Percentiles rank a stretch among this genome's conserved stretches.
Evolutionary conservation across 2,797 vertebrate species (phyloP).

Genomic region (Hylomyscus alleni): DNA sequence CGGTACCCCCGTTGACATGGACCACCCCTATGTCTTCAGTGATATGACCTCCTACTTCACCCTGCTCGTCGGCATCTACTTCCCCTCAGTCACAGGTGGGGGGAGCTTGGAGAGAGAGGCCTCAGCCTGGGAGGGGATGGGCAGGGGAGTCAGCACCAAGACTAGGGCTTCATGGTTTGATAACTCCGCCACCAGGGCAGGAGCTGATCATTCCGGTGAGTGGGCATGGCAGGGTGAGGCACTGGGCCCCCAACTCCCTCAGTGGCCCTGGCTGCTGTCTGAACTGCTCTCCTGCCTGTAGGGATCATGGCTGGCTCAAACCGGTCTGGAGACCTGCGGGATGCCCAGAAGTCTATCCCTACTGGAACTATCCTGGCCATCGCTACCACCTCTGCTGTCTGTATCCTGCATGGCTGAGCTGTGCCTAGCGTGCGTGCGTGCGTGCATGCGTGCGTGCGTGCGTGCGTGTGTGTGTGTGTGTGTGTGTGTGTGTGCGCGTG

Average conservation of each 20-base stretch:
- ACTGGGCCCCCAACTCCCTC: not conserved
- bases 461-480: not conserved
- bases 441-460: not conserved
- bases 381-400: slow-evolving; percentile 97
- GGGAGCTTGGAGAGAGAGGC: slow-evolving; percentile 88
- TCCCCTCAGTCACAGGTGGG: slow-evolving; percentile 98
- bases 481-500: not conserved
- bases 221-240: not conserved
- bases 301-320: slow-evolving; percentile 99
- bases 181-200: not conserved
- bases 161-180: not conserved
- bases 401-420: slow-evolving; percentile 92
- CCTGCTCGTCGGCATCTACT: slow-evolving; percentile 98
- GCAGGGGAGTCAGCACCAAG: not conserved
- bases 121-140: slow-evolving; percentile 14
- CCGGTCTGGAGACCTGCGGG: slow-evolving; percentile 96
- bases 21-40: slow-evolving; percentile 95
- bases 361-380: slow-evolving; percentile 98
- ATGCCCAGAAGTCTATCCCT: slow-evolving; percentile 99
- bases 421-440: not conserved
- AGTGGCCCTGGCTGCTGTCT: not conserved
- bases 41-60: slow-evolving; percentile 99
- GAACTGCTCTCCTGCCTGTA: slow-evolving; percentile 82
- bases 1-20: slow-evolving; percentile 88
- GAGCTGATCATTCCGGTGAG: not conserved